Base-by-base conservation (phyloP, 2,797 vertebrate species). In the Siniperca scherzeri region DNA sequence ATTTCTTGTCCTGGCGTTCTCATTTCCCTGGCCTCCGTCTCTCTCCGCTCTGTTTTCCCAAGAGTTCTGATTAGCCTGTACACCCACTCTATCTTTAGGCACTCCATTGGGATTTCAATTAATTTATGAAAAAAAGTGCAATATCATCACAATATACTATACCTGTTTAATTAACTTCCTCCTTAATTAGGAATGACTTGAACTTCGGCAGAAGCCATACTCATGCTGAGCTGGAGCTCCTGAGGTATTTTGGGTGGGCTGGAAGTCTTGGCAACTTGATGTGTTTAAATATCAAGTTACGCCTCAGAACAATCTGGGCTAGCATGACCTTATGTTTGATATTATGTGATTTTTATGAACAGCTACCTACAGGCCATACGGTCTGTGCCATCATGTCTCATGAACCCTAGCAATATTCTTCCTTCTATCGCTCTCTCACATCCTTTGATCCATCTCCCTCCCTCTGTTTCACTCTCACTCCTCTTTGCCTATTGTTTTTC, bases 131-230 rank as follows among this genome's bases (percentile, higher is more conserved):
- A 88, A 87, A 89, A 91, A 84, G 19, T 91, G 90, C 91, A 83
- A 81, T 82, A 93, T 95, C 92, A 92, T 94, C 92, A 92, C 84
- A 92, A 89, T 91, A 90, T 86, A 74, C 86, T 70, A 73, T 92
- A 94, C 93, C 91, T 95, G 90, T 93, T 91, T 94, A 92, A 95
- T 94, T 91, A 94, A 94, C 90, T 92, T 83, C 69, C 75, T 77
- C 46, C 70, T 78, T 94, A 94, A 94, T 93, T 88, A 91, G 83
- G 81, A 88, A 66, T 88, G 89, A 86, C 87, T 89, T 82, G 72
- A 90, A 91, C 91, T 86, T 88, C 10, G 21, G 74, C 84, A 73
- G 53, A 67, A 88, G 73, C 83, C 77, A 25, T 40, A 50, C 50
- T 56, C 12, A 13, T 38, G 46, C 27, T 11, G 65, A 77, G 67